A percentile compares a stretch with the other conserved stretches of the same genome.
These are phyloP conservation scores for Clistopyga incitator DNA, from an alignment of 2,888 invertebrate genomes.

Conservation along the genomic window DNA sequence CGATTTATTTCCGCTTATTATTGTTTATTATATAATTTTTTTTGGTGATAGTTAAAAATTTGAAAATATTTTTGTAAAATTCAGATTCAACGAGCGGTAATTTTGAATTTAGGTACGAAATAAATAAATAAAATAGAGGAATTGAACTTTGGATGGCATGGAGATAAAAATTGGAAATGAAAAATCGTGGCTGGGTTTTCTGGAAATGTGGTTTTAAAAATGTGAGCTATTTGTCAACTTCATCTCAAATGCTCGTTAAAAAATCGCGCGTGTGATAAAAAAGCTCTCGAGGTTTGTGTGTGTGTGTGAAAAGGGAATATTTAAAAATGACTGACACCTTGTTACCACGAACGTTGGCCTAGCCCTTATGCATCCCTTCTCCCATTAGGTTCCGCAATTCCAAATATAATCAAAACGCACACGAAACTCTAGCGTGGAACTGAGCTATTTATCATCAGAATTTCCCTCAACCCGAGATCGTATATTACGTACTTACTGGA, in stretches of 20 bases:
- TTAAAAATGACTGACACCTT: conserved; percentile 72
- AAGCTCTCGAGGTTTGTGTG: not conserved
- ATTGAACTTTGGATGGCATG: too few species aligned
- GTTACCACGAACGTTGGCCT: conserved; percentile 32
- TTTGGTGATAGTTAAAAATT: too few species aligned
- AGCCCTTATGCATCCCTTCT: conserved; percentile 18
- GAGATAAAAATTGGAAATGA: not conserved
- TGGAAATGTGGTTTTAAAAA: not conserved
- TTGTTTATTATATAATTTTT: too few species aligned
- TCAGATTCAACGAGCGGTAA: too few species aligned
- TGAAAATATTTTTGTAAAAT: too few species aligned
- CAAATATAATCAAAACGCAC: conserved; percentile 30
- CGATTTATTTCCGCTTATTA: too few species aligned
- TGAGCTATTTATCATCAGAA: conserved; percentile 54
- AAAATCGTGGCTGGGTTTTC: not conserved
- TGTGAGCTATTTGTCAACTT: not conserved
- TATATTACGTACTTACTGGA: not conserved
- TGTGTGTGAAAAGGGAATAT: conserved; percentile 66
- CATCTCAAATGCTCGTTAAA: not conserved
- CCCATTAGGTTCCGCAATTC: conserved; percentile 30
- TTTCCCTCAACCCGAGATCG: not conserved
- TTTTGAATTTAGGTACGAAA: too few species aligned
- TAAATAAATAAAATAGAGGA: too few species aligned
- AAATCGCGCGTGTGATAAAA: conserved; percentile 9
- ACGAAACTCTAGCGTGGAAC: conserved; percentile 33